A percentile compares a stretch with the other conserved stretches of the same genome.
Conservation (phyloP, 2,888 invertebrate genomes). For the Lasiommata megera region DNA sequence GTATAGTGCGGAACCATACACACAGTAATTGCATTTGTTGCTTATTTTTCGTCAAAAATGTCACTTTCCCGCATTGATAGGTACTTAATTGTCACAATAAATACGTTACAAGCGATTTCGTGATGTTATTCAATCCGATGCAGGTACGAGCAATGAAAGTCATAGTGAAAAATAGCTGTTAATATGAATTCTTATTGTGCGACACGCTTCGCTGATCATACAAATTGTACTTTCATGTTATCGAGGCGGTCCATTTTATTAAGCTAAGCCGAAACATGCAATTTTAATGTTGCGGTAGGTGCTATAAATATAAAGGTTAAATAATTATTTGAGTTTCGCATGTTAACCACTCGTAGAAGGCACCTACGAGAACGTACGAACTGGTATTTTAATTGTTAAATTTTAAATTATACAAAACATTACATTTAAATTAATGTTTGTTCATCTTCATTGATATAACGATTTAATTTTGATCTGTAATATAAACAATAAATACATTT, state of each 20-base stretch:
- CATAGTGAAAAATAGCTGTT: background rate
- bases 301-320: too few relatives aligned
- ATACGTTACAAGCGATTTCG: slow-evolving; percentile 7
- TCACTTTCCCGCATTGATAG: slow-evolving; percentile 20
- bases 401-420: too few relatives aligned
- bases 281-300: background rate
- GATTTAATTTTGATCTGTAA: too few relatives aligned
- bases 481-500: too few relatives aligned
- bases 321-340: too few relatives aligned
- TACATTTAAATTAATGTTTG: too few relatives aligned
- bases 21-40: background rate
- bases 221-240: slow-evolving; percentile 46
- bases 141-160: slow-evolving; percentile 4
- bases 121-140: slow-evolving; percentile 8
- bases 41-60: slow-evolving; percentile 26
- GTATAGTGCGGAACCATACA: background rate
- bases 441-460: too few relatives aligned
- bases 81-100: slow-evolving; percentile 14
- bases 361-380: too few relatives aligned
- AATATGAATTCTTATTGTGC: slow-evolving; percentile 32
- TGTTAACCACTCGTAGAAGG: too few relatives aligned
- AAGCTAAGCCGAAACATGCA: background rate
- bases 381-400: too few relatives aligned
- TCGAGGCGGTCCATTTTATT: background rate
- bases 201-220: slow-evolving; percentile 40